Base-by-base conservation (phyloP, 2,797 vertebrate species). In the Melanogrammus aeglefinus region DNA sequence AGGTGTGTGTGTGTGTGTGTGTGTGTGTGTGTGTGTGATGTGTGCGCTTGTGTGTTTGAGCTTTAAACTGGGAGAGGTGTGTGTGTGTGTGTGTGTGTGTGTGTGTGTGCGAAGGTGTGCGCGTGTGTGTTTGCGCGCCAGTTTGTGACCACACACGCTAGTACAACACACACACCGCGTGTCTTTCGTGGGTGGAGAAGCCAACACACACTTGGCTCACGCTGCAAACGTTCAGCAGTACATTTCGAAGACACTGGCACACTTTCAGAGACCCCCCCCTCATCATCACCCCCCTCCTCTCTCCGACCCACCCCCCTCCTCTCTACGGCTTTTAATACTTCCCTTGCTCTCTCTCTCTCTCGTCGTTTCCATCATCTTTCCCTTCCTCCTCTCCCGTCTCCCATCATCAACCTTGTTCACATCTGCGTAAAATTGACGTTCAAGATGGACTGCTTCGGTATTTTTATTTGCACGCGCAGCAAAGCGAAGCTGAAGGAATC, bases 221-320 rank as follows among this genome's bases (percentile, higher is more conserved):
- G 74, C 76, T 75, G 77, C 63, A 79, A 85, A 82, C 80, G 76
- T 77, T 63, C 35, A 75, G 82, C 79, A 69, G 80, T 86, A 84
- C 38, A 85, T 82, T 77, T 77, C 47, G 85, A 85, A 35, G 82
- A 82, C 78, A 78, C 77, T 79, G 82, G 80, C 81, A 82, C 84
- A 77, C 76, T 82, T 86, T 79, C 63, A 86, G 69, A 85, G 77
- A 86, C 75, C 83, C 44, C 39, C 36, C 81, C 57, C 73, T 83
- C 77, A 83, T 71, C 27, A 51, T 44, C 27, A 51, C 80, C 21
- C 71, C 18, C 70, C 16, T 75, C 75, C 51, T 72, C 36, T 27
- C 75, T 72, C 13, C 72, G 2, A 69, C 63, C 24, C 70, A 36
- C 21, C 39, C 18, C 74, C 29, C 39, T 51, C 76, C 3, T 77